A percentile compares a stretch with the other conserved stretches of the same genome.
These are phyloP conservation scores for Rousettus madagascariensis DNA, from an alignment of 2,797 vertebrate genomes.

Conservation along the genomic window DNA sequence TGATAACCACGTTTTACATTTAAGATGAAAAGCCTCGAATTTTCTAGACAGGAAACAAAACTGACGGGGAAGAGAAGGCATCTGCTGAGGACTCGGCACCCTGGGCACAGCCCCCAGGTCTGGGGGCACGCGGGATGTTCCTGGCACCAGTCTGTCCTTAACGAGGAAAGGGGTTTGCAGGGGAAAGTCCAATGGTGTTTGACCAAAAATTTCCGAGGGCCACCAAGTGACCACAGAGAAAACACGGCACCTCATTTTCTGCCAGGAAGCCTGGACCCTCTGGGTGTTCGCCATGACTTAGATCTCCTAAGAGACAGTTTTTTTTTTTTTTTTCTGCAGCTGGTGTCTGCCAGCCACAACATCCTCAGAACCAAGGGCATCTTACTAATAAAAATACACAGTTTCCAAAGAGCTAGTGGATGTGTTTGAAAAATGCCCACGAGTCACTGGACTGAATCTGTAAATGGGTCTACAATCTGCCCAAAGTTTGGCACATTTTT, in stretches of 20 bases:
- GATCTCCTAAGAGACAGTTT: not conserved
- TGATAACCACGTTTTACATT: not conserved
- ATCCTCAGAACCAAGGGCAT: not conserved
- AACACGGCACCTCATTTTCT: not conserved
- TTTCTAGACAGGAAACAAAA: constrained; percentile 18
- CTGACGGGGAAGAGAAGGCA: not conserved
- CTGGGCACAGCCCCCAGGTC: not conserved
- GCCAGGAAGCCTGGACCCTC: not conserved
- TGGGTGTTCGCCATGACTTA: accelerated
- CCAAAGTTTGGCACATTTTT: not conserved
- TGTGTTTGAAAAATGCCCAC: not conserved
- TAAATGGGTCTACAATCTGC: not conserved
- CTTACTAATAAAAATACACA: not conserved
- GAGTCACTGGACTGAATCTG: too few species aligned
- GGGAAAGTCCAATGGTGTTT: not conserved
- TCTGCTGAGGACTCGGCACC: not conserved
- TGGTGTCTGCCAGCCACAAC: not conserved
- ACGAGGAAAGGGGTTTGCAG: not conserved
- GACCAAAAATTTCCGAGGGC: not conserved
- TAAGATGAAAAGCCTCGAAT: not conserved
- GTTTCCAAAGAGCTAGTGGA: not conserved
- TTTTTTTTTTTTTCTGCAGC: too few species aligned
- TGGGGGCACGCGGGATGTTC: not conserved
- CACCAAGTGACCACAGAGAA: not conserved
- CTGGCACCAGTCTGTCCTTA: accelerated